These are phyloP conservation scores for Anguilla rostrata DNA, from an alignment of 2,113 vertebrate genomes.

Conservation along the genomic window DNA sequence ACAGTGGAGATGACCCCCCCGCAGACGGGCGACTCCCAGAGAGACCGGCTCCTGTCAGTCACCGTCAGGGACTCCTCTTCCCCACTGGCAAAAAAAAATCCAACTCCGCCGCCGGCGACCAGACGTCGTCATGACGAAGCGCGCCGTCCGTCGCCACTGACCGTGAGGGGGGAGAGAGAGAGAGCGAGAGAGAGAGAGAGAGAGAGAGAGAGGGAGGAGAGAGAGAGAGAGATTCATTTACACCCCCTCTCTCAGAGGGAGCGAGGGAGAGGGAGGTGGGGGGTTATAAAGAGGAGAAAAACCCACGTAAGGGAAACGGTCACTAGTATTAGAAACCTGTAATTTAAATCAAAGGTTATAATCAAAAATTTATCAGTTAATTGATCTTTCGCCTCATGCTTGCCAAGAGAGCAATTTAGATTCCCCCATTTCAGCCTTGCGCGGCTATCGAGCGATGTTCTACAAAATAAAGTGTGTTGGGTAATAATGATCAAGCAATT, in stretches of 20 bases:
- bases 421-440: slow-evolving; percentile 16
- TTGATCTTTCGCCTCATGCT: slow-evolving; percentile 58
- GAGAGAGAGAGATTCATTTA: slow-evolving; percentile 5
- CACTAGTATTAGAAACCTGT: slow-evolving; percentile 42
- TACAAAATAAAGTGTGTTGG: slow-evolving; percentile 50
- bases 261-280: background rate
- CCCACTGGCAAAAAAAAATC: slow-evolving; percentile 18
- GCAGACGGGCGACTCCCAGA: background rate
- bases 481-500: slow-evolving; percentile 46
- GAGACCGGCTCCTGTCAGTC: slow-evolving; percentile 26
- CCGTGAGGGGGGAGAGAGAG: slow-evolving; percentile 18
- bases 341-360: slow-evolving; percentile 54
- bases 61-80: background rate
- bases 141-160: slow-evolving; percentile 7
- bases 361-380: slow-evolving; percentile 72
- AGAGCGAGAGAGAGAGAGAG: background rate
- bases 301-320: slow-evolving; percentile 31
- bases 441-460: slow-evolving; percentile 39
- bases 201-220: slow-evolving; percentile 37
- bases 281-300: slow-evolving; percentile 29
- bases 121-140: slow-evolving; percentile 27
- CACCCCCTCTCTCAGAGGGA: too few species aligned
- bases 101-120: slow-evolving; percentile 16
- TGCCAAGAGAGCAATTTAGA: slow-evolving; percentile 47
- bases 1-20: slow-evolving; percentile 17